These are phyloP conservation scores for Eptatretus atami DNA, from an alignment of 2,797 vertebrate genomes.

Conservation along the genomic window DNA sequence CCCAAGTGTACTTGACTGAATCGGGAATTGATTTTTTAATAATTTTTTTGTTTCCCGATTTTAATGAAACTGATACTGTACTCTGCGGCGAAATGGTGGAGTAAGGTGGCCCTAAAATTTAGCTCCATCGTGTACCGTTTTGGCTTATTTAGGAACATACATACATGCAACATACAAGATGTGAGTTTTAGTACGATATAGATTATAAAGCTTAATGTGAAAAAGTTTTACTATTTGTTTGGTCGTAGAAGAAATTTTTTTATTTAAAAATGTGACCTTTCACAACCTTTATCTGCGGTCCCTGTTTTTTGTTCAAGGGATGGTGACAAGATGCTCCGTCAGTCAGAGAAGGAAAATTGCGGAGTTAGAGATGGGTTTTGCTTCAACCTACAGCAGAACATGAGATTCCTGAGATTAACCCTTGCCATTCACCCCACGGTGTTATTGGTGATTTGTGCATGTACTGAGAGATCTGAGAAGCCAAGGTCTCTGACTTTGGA, in stretches of 20 bases:
- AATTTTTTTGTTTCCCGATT: no score
- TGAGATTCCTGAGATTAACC: constrained; percentile 91
- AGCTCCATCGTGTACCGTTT: no score
- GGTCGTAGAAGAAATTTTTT: not conserved
- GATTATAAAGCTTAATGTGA: no score
- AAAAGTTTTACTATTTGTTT: not conserved
- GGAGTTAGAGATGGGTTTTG: constrained; percentile 90
- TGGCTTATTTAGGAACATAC: no score
- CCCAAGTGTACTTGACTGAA: no score
- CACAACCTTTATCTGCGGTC: constrained; percentile 5
- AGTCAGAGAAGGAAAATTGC: constrained; percentile 96
- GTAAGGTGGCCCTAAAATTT: no score
- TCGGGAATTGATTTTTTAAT: no score
- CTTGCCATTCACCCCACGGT: constrained; percentile 60
- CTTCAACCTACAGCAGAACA: constrained; percentile 93
- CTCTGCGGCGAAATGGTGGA: no score
- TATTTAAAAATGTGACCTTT: not conserved
- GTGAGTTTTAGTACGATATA: no score
- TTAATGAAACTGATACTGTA: no score
- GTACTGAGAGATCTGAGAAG: constrained; percentile 67
- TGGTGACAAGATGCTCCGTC: constrained; percentile 96
- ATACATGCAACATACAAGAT: no score
- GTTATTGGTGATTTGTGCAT: constrained; percentile 66
- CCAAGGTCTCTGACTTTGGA: constrained; percentile 86
- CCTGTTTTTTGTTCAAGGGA: constrained; percentile 26